A percentile compares a stretch with the other conserved stretches of the same genome.
Conservation (phyloP, 1,140 invertebrate genomes). For the Hylaeus volcanicus region DNA sequence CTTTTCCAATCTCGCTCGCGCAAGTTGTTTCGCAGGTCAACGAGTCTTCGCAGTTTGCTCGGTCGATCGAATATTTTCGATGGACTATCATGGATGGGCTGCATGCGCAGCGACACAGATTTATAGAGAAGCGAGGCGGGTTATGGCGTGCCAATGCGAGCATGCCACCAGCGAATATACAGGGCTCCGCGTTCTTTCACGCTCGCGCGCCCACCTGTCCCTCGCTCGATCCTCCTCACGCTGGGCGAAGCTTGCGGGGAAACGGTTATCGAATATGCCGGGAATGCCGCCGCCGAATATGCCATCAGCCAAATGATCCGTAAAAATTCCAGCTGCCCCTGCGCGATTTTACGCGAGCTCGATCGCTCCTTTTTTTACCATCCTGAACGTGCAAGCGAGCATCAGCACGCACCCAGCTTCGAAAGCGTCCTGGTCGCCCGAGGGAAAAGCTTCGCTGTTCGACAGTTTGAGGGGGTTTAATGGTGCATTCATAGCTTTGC, state of each 20-base stretch:
- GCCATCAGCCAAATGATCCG: conserved; percentile 74
- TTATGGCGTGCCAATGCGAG: conserved; percentile 49
- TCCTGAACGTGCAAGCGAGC: not conserved
- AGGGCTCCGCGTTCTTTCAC: conserved; percentile 12
- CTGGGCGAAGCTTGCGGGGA: conserved; percentile 21
- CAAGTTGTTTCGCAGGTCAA: conserved; percentile 51
- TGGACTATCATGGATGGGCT: conserved; percentile 33
- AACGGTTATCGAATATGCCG: conserved; percentile 70
- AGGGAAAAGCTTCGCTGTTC: too few species aligned
- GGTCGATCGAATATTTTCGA: conserved; percentile 54
- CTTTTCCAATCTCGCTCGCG: conserved; percentile 28
- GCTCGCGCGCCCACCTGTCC: conserved; percentile 9
- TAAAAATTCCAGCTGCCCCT: conserved; percentile 70
- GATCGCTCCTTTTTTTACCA: conserved; percentile 46
- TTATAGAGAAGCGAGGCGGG: conserved; percentile 18
- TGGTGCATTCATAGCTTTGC: too few species aligned
- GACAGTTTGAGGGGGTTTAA: too few species aligned
- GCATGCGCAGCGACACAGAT: conserved; percentile 37
- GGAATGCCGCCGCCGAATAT: conserved; percentile 68
- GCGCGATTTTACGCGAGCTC: conserved; percentile 60
- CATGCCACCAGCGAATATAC: not conserved
- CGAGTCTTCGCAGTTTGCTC: conserved; percentile 49
- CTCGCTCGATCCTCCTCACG: conserved; percentile 12
- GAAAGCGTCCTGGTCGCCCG: too few species aligned
- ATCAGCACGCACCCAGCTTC: not conserved